These are phyloP conservation scores for Eupristina koningsbergeri DNA, from an alignment of 1,140 invertebrate genomes.

Conservation along the genomic window DNA sequence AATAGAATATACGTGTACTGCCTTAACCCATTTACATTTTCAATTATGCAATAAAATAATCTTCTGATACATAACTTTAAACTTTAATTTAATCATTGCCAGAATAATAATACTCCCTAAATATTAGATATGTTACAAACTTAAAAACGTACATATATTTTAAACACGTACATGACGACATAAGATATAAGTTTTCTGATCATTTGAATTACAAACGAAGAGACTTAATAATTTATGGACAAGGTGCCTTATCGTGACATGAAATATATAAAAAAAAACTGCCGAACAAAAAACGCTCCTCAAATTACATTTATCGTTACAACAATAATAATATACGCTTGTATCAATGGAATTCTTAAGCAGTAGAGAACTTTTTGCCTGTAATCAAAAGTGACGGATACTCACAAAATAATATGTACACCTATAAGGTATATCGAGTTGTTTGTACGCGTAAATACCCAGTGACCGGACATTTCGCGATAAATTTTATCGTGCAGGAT, in stretches of 20 bases:
- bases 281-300: slow-evolving; percentile 4
- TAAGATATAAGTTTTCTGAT: slow-evolving; percentile 33
- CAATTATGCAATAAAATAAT: no score
- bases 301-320: not conserved
- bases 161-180: slow-evolving; percentile 26
- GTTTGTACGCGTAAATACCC: not conserved
- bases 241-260: slow-evolving; percentile 30
- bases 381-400: slow-evolving; percentile 32
- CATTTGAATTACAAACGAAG: slow-evolving; percentile 50
- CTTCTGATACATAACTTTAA: not conserved
- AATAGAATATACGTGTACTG: no score
- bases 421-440: not conserved
- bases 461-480: slow-evolving; percentile 44
- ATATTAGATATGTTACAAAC: slow-evolving; percentile 25
- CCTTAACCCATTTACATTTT: not conserved
- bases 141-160: slow-evolving; percentile 29
- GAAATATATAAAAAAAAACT: slow-evolving; percentile 20
- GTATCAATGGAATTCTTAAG: slow-evolving; percentile 7
- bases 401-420: not conserved
- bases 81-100: not conserved
- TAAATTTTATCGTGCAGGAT: slow-evolving; percentile 51
- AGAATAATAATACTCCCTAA: slow-evolving; percentile 9
- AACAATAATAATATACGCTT: slow-evolving; percentile 10
- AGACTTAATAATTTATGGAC: slow-evolving; percentile 42
- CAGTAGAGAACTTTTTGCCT: not conserved